A percentile compares a stretch with the other conserved stretches of the same genome.
These are phyloP conservation scores for Dolichallabes microphthalmus DNA, from an alignment of 2,113 vertebrate species.

Conservation along the genomic window DNA sequence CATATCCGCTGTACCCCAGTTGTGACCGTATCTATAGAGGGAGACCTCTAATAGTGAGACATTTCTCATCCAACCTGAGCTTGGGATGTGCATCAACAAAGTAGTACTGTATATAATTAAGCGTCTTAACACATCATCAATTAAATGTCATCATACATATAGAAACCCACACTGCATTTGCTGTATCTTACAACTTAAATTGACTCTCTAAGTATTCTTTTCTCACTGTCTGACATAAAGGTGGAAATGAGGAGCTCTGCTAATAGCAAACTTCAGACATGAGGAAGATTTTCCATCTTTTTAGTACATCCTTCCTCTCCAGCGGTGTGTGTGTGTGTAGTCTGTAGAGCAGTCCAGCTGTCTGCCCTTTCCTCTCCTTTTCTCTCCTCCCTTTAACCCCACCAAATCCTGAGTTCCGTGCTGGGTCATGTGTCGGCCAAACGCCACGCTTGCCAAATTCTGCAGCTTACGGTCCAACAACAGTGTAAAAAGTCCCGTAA, in stretches of 20 bases:
- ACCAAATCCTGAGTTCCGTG: slow-evolving; percentile 48
- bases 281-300: slow-evolving; percentile 39
- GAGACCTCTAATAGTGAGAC: background rate
- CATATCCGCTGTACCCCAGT: background rate
- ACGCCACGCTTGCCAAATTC: slow-evolving; percentile 53
- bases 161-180: too few species aligned
- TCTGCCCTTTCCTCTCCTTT: slow-evolving; percentile 19
- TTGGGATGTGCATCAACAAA: background rate
- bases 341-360: slow-evolving; percentile 38
- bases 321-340: slow-evolving; percentile 26
- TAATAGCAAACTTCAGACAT: slow-evolving; percentile 21
- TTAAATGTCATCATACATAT: background rate
- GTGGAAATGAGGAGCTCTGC: background rate
- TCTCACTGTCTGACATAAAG: slow-evolving; percentile 6
- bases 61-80: background rate
- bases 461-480: slow-evolving; percentile 59
- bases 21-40: background rate
- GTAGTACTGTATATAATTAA: too few species aligned
- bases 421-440: slow-evolving; percentile 66
- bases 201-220: background rate
- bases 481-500: slow-evolving; percentile 44
- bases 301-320: slow-evolving; percentile 18
- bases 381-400: slow-evolving; percentile 48
- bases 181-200: too few species aligned
- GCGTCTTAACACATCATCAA: background rate